These are phyloP conservation scores for Arctopsyche grandis DNA, from an alignment of 1,140 invertebrate genomes.

Conservation along the genomic window DNA sequence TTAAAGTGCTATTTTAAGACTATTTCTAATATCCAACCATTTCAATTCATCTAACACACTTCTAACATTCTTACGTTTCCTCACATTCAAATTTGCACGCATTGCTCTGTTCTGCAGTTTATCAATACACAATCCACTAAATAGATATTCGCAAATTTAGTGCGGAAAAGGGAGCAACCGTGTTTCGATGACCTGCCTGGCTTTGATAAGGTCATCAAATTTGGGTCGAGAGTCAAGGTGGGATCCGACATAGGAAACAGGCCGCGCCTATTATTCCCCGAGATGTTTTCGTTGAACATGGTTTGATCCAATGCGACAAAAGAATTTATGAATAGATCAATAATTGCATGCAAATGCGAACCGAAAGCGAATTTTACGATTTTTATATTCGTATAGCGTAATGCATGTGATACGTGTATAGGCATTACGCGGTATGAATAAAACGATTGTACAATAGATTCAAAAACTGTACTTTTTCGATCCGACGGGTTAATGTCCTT, in stretches of 20 bases:
- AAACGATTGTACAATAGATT: too few relatives aligned
- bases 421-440: neutral
- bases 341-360: neutral
- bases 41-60: too few relatives aligned
- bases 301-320: constrained; percentile 35
- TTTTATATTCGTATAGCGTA: neutral
- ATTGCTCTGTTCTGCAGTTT: too few relatives aligned
- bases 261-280: constrained; percentile 22
- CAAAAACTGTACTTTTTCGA: too few relatives aligned
- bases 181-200: neutral
- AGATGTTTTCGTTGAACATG: constrained; percentile 17
- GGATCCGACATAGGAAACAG: constrained; percentile 2
- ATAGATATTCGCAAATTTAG: neutral
- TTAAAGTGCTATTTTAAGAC: too few relatives aligned
- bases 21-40: too few relatives aligned
- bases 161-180: too few relatives aligned
- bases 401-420: neutral
- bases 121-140: too few relatives aligned
- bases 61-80: too few relatives aligned
- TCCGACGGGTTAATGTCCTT: too few relatives aligned
- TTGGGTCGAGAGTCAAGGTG: constrained; percentile 36
- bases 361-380: neutral
- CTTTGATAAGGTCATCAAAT: constrained; percentile 4
- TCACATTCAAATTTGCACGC: too few relatives aligned
- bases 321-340: neutral